phyloP scores from a whole-genome alignment of 2,113 vertebrate genomes.

The Cathartes aura region DNA sequence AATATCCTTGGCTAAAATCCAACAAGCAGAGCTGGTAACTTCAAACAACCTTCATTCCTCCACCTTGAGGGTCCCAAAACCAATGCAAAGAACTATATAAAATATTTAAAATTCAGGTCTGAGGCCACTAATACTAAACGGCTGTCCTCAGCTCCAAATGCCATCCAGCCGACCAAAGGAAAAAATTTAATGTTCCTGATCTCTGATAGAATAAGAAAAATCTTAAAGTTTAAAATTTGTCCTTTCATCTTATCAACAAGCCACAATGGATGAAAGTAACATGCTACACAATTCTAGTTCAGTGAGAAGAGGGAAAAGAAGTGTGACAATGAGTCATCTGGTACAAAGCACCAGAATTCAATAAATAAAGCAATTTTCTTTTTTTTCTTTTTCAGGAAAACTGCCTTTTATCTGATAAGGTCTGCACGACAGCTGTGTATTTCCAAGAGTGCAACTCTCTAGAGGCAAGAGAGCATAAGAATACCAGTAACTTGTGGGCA shows the following conservation, averaged over 20 bases:
- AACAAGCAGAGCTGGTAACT: neutral
- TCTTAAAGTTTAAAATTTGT: neutral
- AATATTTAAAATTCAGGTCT: neutral
- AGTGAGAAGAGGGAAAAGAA: conserved; percentile 5
- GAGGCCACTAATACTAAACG: neutral
- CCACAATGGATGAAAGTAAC: conserved; percentile 5
- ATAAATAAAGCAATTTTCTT: conserved; percentile 12
- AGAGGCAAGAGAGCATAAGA: neutral
- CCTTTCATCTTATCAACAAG: conserved; percentile 9
- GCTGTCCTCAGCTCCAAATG: neutral
- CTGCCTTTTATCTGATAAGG: conserved; percentile 16
- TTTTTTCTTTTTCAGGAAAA: neutral
- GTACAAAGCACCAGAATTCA: conserved; percentile 30
- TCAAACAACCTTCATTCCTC: neutral
- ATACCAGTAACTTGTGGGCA: neutral
- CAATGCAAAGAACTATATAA: neutral
- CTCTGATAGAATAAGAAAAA: neutral
- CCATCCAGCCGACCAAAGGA: neutral
- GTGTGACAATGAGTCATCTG: conserved; percentile 46
- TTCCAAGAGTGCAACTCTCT: conserved; percentile 10
- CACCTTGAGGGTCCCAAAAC: neutral
- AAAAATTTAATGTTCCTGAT: neutral
- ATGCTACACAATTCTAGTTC: neutral
- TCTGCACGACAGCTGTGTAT: neutral
- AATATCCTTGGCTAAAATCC: neutral